Evolutionary conservation across 1,140 invertebrate genomes (phyloP), one percentile per base, ranked within the genome.

Genomic region (Lordiphosa stackelbergi): DNA sequence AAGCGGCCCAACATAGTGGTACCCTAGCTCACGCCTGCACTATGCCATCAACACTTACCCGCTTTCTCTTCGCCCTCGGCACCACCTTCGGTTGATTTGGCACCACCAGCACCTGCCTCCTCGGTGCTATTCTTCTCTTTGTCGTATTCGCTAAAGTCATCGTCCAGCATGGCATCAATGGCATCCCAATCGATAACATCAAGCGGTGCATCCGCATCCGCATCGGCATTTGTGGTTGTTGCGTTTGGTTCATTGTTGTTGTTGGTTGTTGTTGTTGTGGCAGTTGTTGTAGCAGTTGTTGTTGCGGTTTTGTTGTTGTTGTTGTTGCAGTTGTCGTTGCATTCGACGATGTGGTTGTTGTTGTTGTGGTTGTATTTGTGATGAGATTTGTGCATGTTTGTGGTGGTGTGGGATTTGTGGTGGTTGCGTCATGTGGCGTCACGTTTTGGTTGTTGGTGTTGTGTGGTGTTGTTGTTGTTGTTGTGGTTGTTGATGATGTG

Each of bases 21-120:
- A 16, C 16, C 16, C 16, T 16, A 16, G 16, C 2, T 16, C 2
- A 16, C 1, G 16, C 16, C 1, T 16, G 3, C 19, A 19, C 19
- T 3, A 19, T 19, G 2, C 19, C 19, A 19, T 19, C 19, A 19
- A 19, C 19, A 19, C 19, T 90, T 88, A 95, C 94, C 94, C 88
- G 92, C 92, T 92, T 95, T 95, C 86, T 96, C 95, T 83, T 96
- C 94, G 13, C 95, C 90, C 16, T 64, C 75, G 34, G 42, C 75
- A 5, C 46, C 49, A 19, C 90, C 94, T 94, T 74, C 95, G 90
- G 45, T 93, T 93, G 87, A 95, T 65, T 94, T 93, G 41, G 91
- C 91, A 51, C 93, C 90, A 11, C 61, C 55, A 45, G 75, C 38
- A 8, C 57, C 55, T 38, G 79, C 37, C 5, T 90, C 90, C 34